Percentiles rank a stretch among this genome's conserved stretches.
Conservation (phyloP, 2,113 vertebrate species). For the Strix aluco region DNA sequence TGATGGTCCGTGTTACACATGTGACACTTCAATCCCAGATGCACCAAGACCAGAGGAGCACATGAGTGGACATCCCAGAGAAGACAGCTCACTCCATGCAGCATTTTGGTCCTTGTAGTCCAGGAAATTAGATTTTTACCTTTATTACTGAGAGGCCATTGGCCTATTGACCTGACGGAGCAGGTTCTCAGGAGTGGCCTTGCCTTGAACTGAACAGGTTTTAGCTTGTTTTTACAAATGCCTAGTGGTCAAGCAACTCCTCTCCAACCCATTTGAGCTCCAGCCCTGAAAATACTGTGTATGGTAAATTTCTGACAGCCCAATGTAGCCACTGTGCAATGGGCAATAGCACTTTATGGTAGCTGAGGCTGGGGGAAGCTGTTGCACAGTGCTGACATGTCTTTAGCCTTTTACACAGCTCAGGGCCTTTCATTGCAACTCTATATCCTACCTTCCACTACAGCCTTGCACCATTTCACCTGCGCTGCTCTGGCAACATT, state of each 20-base stretch:
- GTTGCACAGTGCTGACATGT: not conserved
- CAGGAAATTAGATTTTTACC: not conserved
- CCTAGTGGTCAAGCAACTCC: not conserved
- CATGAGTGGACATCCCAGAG: not conserved
- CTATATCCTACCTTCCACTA: not conserved
- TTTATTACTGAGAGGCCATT: rapidly evolving
- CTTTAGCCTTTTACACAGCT: not conserved
- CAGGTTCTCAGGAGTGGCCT: not conserved
- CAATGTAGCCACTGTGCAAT: not conserved
- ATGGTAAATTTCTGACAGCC: not conserved
- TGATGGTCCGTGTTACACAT: rapidly evolving
- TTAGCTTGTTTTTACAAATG: not conserved
- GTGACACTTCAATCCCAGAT: not conserved
- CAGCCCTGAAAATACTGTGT: not conserved
- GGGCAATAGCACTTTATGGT: not conserved
- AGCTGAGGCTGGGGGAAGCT: not conserved
- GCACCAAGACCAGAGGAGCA: not conserved
- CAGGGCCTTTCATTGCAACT: not conserved
- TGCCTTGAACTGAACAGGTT: not conserved
- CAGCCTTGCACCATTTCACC: too few species aligned
- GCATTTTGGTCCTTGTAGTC: not conserved
- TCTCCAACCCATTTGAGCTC: not conserved
- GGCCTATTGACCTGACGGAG: not conserved
- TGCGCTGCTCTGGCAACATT: not conserved
- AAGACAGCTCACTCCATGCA: not conserved